Conservation (phyloP, 2,888 invertebrate species). For the Cerceris ruficornis region DNA sequence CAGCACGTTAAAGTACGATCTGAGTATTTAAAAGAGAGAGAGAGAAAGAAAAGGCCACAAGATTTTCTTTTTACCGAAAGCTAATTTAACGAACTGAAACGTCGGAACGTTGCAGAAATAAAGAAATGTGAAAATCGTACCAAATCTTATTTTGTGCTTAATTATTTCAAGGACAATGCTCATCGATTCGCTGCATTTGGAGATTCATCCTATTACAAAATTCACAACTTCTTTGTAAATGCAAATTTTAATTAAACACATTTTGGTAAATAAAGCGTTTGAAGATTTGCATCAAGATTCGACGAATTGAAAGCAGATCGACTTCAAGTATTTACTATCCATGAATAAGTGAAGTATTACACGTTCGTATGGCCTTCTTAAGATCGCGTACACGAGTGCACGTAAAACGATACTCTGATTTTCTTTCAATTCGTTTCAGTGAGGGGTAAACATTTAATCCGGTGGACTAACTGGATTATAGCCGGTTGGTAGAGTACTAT, state of each 20-base stretch:
- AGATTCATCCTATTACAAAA: constrained; percentile 12
- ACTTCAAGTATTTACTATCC: constrained; percentile 28
- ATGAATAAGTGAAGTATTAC: constrained; percentile 17
- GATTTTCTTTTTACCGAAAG: constrained; percentile 14
- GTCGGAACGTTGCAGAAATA: constrained; percentile 41
- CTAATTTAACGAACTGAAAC: constrained; percentile 39
- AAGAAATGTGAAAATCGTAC: neutral
- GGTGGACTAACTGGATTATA: constrained; percentile 74
- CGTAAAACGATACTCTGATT: neutral
- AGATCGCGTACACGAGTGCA: neutral
- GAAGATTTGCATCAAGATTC: constrained; percentile 9
- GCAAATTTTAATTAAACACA: neutral
- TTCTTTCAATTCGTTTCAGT: constrained; percentile 9
- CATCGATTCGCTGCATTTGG: constrained; percentile 20
- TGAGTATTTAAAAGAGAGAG: neutral
- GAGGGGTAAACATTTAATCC: constrained; percentile 65
- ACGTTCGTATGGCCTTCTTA: neutral
- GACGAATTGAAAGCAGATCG: constrained; percentile 35
- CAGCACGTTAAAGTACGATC: constrained; percentile 21
- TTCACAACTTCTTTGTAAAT: constrained; percentile 5
- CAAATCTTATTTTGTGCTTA: constrained; percentile 14
- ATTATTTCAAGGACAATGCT: neutral
- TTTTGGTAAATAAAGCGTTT: constrained; percentile 12
- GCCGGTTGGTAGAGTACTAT: constrained; percentile 71
- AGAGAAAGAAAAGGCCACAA: neutral